A percentile compares a stretch with the other conserved stretches of the same genome.
phyloP scores from a whole-genome alignment of 2,888 invertebrate genomes.

The Galerucella calmariensis region DNA sequence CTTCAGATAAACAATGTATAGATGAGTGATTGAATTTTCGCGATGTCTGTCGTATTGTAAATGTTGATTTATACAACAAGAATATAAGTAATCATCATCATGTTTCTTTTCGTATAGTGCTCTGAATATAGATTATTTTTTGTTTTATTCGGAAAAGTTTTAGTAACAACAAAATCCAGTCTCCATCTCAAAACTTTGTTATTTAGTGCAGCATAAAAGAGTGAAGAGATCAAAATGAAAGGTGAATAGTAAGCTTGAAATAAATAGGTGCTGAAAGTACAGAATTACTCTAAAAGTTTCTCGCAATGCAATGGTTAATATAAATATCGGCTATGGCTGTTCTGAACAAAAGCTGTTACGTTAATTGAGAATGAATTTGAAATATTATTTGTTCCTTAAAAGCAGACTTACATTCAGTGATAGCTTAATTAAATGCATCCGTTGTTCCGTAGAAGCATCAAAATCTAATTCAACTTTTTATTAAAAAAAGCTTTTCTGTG shows the following conservation, averaged over 20 bases:
- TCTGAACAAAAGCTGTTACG: not conserved
- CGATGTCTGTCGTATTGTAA: too few species aligned
- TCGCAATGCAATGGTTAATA: not conserved
- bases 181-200: not conserved
- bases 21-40: too few species aligned
- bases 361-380: not conserved
- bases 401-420: not conserved
- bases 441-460: too few species aligned
- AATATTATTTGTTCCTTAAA: not conserved
- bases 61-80: too few species aligned
- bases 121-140: too few species aligned
- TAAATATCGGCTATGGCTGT: not conserved
- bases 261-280: not conserved
- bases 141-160: not conserved
- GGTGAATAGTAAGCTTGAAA: not conserved
- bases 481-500: too few species aligned
- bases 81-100: too few species aligned
- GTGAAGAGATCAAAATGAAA: not conserved
- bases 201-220: not conserved
- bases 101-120: too few species aligned
- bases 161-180: not conserved
- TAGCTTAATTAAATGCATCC: not conserved
- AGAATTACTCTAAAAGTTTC: not conserved
- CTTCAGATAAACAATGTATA: too few species aligned
- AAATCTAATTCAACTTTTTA: too few species aligned